Percentiles rank a stretch among this genome's conserved stretches.
phyloP scores from a whole-genome alignment of 2,113 vertebrate species.

The Erpornis zantholeuca region DNA sequence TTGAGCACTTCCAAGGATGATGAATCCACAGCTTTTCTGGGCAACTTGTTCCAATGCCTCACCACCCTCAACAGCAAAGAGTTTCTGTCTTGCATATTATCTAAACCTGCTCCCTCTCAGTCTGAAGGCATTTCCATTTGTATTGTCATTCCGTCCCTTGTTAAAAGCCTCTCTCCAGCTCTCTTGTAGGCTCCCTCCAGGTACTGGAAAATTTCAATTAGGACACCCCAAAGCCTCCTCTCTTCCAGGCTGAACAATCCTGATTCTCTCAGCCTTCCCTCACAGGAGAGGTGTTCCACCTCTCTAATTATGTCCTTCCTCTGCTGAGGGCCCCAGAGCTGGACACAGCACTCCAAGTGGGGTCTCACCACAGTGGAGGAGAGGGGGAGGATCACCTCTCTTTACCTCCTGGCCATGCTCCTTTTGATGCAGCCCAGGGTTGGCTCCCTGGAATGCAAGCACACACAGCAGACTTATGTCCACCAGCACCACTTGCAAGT shows the following conservation, averaged over 20 bases:
- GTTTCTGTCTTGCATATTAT: background rate
- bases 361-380: background rate
- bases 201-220: background rate
- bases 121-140: background rate
- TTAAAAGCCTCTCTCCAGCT: background rate
- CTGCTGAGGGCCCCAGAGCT: background rate
- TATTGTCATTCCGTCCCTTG: background rate
- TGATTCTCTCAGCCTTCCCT: background rate
- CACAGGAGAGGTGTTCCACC: background rate
- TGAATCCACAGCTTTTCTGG: background rate
- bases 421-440: background rate
- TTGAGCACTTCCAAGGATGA: background rate
- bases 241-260: background rate
- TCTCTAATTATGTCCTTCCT: background rate
- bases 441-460: background rate
- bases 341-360: background rate
- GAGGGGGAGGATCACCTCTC: background rate
- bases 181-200: background rate
- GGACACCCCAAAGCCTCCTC: background rate
- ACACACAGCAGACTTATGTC: fast-evolving
- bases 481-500: background rate
- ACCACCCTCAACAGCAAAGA: background rate
- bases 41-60: background rate
- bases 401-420: background rate
- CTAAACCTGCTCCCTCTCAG: background rate